Percentiles rank a stretch among this genome's conserved stretches.
Evolutionary conservation across 2,888 invertebrate species (phyloP).

Genomic region (Balanococcus diminutus): DNA sequence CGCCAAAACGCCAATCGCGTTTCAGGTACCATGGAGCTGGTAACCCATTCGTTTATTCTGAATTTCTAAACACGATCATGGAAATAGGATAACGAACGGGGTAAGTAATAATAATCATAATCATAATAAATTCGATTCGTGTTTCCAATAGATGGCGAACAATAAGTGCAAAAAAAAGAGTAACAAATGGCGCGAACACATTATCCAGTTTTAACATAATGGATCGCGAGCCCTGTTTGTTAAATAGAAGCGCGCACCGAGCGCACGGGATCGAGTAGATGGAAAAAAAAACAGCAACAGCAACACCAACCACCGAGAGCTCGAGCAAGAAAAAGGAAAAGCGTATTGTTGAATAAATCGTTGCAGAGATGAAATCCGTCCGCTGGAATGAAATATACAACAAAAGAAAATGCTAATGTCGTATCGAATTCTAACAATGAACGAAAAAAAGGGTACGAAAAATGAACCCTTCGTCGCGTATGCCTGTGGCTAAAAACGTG

Average conservation of each 20-base stretch:
- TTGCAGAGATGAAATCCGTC: slow-evolving; percentile 53
- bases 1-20: slow-evolving; percentile 27
- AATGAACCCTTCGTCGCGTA: slow-evolving; percentile 52
- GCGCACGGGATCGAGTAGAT: neutral
- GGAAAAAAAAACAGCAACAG: slow-evolving; percentile 31
- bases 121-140: slow-evolving; percentile 55
- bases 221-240: slow-evolving; percentile 55
- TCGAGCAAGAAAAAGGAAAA: slow-evolving; percentile 38
- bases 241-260: slow-evolving; percentile 39
- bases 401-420: slow-evolving; percentile 55
- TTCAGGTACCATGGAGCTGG: neutral
- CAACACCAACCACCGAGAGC: neutral
- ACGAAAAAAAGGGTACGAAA: slow-evolving; percentile 52
- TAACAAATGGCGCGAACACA: slow-evolving; percentile 55
- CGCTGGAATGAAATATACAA: slow-evolving; percentile 52
- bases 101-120: slow-evolving; percentile 51
- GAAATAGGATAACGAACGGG: slow-evolving; percentile 48
- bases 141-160: slow-evolving; percentile 45
- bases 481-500: slow-evolving; percentile 55
- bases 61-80: slow-evolving; percentile 18
- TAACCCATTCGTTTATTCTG: slow-evolving; percentile 40
- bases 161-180: slow-evolving; percentile 48
- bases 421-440: slow-evolving; percentile 45
- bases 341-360: slow-evolving; percentile 55
- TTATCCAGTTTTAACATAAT: slow-evolving; percentile 53